Evolutionary conservation across 92 coral and sea anemone genomes (phyloP), one percentile per base, ranked within the genome.

Genomic region (Scolanthus callimorphus): DNA sequence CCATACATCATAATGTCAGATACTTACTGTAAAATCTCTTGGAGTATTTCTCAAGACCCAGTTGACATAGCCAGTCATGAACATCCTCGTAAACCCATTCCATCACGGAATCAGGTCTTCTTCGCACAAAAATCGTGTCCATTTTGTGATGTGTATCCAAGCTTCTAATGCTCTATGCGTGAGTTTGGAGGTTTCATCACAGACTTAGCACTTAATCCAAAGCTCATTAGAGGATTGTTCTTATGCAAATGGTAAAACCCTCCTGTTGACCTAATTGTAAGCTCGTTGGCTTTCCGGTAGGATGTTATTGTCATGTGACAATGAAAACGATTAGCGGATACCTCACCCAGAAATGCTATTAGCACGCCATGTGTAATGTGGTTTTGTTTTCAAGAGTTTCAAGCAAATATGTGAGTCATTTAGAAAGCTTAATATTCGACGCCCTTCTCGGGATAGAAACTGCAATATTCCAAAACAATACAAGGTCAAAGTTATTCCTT

Each of bases 11-110:
- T n/a, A n/a, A n/a, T n/a, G n/a, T 29, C 11, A 2, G 2, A 22
- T 25, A 65, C 81, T 65, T 57, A 78, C 85, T 63, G 70, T 70
- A 63, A 39, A 79, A 71, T 59, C 65, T 70, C 25, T 58, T 57
- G 21, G 27, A 51, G 55, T 71, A 79, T 38, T 65, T 63, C 26
- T 79, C 85, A 21, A 70, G 85, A 20, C 64, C 59, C 30, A 71
- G 45, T n/a, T 60, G 47, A 26, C 20, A 49, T 23, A 79, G 51
- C 85, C 85, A 79, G 49, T 71, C 74, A 24, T 31, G 27, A 20
- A 79, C 79, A 23, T 79, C 65, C 22, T 79, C 74, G 29, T 20
- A 31, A 20, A 22, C 61, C 85, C 85, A 79, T 37, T 59, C 70
- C 73, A 79, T 57, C 9, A 79, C 79, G 2, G 67, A 58, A 28